Conservation (phyloP, 2,888 invertebrate species). For the Chouioia cunea region DNA sequence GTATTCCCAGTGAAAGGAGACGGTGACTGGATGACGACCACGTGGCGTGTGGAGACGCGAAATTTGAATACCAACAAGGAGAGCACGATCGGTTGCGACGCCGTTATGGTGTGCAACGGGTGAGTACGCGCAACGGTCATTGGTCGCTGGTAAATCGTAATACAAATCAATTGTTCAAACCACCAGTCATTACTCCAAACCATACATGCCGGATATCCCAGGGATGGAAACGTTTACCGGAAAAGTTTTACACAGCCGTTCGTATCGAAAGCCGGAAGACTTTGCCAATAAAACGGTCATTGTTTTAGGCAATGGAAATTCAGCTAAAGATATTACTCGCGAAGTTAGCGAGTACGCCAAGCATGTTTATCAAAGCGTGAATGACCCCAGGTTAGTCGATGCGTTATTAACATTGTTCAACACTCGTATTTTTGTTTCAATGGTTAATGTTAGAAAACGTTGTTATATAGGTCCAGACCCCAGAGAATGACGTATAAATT, state of each 20-base stretch:
- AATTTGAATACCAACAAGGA: constrained; percentile 62
- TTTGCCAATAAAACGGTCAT: constrained; percentile 75
- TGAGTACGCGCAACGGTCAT: no score
- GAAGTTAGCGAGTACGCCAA: constrained; percentile 73
- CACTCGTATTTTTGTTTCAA: no score
- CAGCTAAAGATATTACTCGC: constrained; percentile 78
- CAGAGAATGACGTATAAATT: no score
- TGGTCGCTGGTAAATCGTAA: constrained; percentile 48
- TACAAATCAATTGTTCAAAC: background rate
- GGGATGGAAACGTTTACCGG: constrained; percentile 72
- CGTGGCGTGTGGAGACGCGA: constrained; percentile 71
- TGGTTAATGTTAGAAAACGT: no score
- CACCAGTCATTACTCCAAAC: constrained; percentile 69
- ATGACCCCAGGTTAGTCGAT: constrained; percentile 51
- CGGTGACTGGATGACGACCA: no score
- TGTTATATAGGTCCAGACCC: no score
- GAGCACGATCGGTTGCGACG: constrained; percentile 73
- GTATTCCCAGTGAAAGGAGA: constrained; percentile 63
- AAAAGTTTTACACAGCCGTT: constrained; percentile 78
- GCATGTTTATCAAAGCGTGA: constrained; percentile 72
- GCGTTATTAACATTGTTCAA: no score
- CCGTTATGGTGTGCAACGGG: constrained; percentile 79
- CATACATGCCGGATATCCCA: constrained; percentile 69
- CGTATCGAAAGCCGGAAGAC: constrained; percentile 76
- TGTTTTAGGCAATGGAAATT: constrained; percentile 80